A percentile compares a stretch with the other conserved stretches of the same genome.
phyloP scores from a whole-genome alignment of 2,797 vertebrate genomes.

The Zalophus californianus region DNA sequence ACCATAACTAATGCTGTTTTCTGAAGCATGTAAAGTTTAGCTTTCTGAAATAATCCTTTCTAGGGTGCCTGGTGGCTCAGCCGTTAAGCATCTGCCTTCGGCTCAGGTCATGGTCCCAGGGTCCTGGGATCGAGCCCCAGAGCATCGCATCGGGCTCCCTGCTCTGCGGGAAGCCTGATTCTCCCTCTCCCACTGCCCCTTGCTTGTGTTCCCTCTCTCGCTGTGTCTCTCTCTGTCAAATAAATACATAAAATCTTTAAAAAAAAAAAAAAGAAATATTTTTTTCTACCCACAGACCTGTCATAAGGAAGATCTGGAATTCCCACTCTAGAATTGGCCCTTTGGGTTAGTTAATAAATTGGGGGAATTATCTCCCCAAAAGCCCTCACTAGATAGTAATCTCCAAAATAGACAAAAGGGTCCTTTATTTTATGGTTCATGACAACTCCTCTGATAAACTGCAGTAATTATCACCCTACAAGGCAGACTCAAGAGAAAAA shows the following conservation, averaged over 20 bases:
- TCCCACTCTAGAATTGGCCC: background rate
- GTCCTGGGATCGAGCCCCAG: too few species aligned
- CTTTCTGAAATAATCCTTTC: background rate
- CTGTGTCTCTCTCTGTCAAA: too few species aligned
- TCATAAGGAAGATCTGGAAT: background rate
- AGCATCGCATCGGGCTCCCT: too few species aligned
- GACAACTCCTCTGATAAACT: background rate
- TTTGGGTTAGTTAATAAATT: background rate
- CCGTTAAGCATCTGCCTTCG: too few species aligned
- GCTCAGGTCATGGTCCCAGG: too few species aligned
- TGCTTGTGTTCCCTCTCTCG: too few species aligned
- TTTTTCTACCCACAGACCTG: background rate
- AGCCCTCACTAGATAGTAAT: background rate
- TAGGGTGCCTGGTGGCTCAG: too few species aligned
- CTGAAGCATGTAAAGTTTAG: background rate
- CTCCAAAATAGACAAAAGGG: background rate
- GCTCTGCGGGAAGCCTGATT: too few species aligned
- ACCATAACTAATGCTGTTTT: background rate
- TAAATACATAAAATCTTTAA: too few species aligned
- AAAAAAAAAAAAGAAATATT: background rate
- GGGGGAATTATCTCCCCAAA: background rate
- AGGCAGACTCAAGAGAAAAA: slow-evolving; percentile 22
- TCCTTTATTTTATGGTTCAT: background rate
- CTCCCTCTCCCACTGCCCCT: too few species aligned
- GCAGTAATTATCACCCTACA: background rate